Base-by-base conservation (phyloP, 2,113 vertebrate genomes). In the Podiceps cristatus region DNA sequence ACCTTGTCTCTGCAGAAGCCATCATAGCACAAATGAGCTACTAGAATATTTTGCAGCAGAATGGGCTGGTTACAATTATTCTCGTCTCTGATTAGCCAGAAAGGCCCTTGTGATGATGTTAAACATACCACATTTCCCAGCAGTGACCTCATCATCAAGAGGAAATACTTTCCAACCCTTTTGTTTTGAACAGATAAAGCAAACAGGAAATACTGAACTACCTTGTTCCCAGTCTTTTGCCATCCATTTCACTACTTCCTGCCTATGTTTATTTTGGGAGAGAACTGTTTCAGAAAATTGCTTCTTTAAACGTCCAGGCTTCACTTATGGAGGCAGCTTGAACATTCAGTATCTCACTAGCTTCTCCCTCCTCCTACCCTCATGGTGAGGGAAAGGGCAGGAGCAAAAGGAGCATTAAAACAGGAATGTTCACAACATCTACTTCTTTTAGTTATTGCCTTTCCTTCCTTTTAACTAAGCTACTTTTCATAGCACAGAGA, bases 141-240 rank as follows among this genome's bases (percentile, higher is more conserved):
- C 80, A 64, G 37, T 50, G 74, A 44, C 56, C 69, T 67, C 83
- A 59, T 33, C 78, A 40, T 11, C 45, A 8, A 19, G 44, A 78
- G 95, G 92, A 97, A 95, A 96, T 64, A 33, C n/a, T 76, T 68
- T 74, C 77, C 73, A 78, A 25, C 17, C 37, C 81, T 85, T 95
- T 42, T 79, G 88, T 81, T 75, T 66, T 7, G 4, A 86, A 58
- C 33, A 76, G 88, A 82, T 10, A 72, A 75, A 94, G 58, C 84
- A 62, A 93, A 79, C 44, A 91, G 91, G 95, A 93, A 81, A 91
- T 9, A 22, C 40, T 91, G 84, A 22, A 44, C 60, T 84, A 68
- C 90, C 74, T 91, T 18, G 33, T 53, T 72, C 42, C 84, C 77
- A 45, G 53, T 3, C 40, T 45, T 85, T 53, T 29, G 15, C 60